Evolutionary conservation across 1,140 invertebrate species (phyloP).

Genomic region (Scaptodrosophila lebanonensis): DNA sequence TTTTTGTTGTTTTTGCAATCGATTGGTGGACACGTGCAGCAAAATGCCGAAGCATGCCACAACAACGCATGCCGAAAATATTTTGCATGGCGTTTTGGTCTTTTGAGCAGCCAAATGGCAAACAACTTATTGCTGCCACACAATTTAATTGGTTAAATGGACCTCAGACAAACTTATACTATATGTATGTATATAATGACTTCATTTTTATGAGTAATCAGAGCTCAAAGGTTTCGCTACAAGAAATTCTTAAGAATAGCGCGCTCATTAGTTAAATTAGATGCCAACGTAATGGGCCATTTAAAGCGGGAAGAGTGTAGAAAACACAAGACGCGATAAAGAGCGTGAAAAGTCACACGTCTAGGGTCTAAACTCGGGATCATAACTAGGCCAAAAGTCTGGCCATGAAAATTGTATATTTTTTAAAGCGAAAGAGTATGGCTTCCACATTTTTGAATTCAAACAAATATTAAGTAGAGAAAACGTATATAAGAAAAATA

Average conservation of each 20-base stretch:
- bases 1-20: slow-evolving; percentile 45
- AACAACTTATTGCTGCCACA: slow-evolving; percentile 20
- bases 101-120: slow-evolving; percentile 29
- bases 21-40: slow-evolving; percentile 65
- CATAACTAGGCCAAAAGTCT: too few relatives aligned
- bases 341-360: slow-evolving; percentile 41
- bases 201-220: slow-evolving; percentile 16
- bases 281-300: background rate
- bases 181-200: background rate
- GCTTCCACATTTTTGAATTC: too few relatives aligned
- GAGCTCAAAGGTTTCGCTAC: slow-evolving; percentile 2
- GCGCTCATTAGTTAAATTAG: slow-evolving; percentile 22
- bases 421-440: too few relatives aligned
- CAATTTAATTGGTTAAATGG: slow-evolving; percentile 47
- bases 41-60: slow-evolving; percentile 63
- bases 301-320: background rate
- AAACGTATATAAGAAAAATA: too few relatives aligned
- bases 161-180: slow-evolving; percentile 28
- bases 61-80: slow-evolving; percentile 56
- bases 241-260: slow-evolving; percentile 33
- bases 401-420: too few relatives aligned
- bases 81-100: slow-evolving; percentile 19
- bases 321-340: slow-evolving; percentile 20
- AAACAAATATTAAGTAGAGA: too few relatives aligned
- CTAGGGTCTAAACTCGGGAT: too few relatives aligned